Conservation (phyloP, 2,888 invertebrate genomes). For the Philopedon plagiatum region DNA sequence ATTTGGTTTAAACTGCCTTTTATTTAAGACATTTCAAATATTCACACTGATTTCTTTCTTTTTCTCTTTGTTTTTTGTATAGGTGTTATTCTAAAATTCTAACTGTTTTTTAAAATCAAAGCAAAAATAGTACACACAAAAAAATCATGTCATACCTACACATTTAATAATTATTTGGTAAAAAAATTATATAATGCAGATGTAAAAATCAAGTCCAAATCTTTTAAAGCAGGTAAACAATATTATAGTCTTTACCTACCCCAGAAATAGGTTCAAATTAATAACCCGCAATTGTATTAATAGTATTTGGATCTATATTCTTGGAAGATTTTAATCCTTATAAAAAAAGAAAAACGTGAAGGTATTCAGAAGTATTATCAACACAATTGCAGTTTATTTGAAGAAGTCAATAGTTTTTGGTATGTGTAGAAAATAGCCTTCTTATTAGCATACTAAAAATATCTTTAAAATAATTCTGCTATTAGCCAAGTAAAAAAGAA, state of each 20-base stretch:
- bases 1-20: constrained; percentile 20
- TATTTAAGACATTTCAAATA: constrained; percentile 9
- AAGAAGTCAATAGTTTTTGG: not conserved
- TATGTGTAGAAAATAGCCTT: constrained; percentile 13
- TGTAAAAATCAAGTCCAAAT: not conserved
- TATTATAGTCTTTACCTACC: not conserved
- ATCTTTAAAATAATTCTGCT: no score
- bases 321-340: not conserved
- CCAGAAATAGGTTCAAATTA: not conserved
- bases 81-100: constrained; percentile 24
- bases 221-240: not conserved
- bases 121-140: not conserved
- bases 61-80: constrained; percentile 18
- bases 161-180: no score
- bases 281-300: constrained; percentile 8
- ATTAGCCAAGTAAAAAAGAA: no score
- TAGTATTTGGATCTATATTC: not conserved
- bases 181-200: no score
- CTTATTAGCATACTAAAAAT: constrained; percentile 12
- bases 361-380: not conserved
- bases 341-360: not conserved
- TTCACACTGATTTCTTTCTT: constrained; percentile 27
- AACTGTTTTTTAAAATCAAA: constrained; percentile 14
- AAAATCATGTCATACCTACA: not conserved
- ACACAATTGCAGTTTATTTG: constrained; percentile 2